Evolutionary conservation across 2,797 vertebrate species (phyloP), one percentile per base, ranked within the genome.

Genomic region (Pelobates cultripes): DNA sequence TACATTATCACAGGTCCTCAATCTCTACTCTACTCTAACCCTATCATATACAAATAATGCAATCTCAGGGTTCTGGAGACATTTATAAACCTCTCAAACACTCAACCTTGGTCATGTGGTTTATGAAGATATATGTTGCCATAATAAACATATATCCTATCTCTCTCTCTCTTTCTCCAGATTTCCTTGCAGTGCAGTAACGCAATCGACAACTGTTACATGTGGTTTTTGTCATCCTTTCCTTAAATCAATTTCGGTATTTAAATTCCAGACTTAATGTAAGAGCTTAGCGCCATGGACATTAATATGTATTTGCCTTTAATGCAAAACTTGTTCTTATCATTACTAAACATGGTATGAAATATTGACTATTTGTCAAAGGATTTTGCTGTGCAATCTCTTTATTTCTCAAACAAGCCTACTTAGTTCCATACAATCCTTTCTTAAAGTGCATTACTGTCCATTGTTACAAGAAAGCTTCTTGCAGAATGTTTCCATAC

Each of bases 391-490:
- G 68, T 41, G 43, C 44, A 69, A 69, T 40, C 42, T 15, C 28
- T 42, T 42, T 68, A 14, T 45, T 67, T 67, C 57, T 66, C 43
- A 74, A 57, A 68, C 15, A 60, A 66, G 43, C 55, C 42, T 3
- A 68, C 45, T 69, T 17, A 73, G n/a, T 80, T 61, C 43, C 17
- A 5, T 40, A 40, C 12, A 9, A 55, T n/a, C 51, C 66, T 53
- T 17, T 72, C 41, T 43, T n/a, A 13, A 40, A 13, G 51, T 57
- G 40, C 53, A 73, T 41, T 73, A 47, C 28, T 14, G 44, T n/a
- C 63, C 6, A 67, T 4, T 66, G 4, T 4, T 28, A 60, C 10
- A 43, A 17, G 45, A 75, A 79, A 80, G 55, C 72, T 64, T 69
- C 66, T 75, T 2, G 43, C 2, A 42, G 4, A 43, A 12, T 42